Evolutionary conservation across 2,888 invertebrate genomes (phyloP), one percentile per base, ranked within the genome.

Genomic region (Chrysotoxum bicinctum): DNA sequence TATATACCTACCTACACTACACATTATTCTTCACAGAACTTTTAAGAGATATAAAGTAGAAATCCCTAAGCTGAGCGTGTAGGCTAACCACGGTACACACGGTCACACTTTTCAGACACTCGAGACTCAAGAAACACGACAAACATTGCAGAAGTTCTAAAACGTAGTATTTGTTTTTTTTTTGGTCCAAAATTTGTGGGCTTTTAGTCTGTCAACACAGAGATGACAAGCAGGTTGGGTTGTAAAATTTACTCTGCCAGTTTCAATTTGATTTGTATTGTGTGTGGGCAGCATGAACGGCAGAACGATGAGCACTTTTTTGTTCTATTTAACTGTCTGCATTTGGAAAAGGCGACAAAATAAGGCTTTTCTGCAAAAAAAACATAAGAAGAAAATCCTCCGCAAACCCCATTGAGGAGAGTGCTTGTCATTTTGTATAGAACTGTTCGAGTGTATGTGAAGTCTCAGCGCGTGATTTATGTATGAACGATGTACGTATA

Each of bases 401-500:
- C 60, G 9, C 19, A 60, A 66, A 43, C 26, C 54, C 62, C 77
- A 77, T 60, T 70, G 70, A 60, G 66, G 54, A 77, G 30, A 43
- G 72, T 82, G 37, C 66, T 60, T 58, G 72, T 77, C 64, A 48
- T 45, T 82, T 72, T 77, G 52, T 77, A 72, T 54, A 72, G 54
- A 66, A 70, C 48, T 76, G 60, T n/a, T n/a, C n/a, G n/a, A n/a
- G n/a, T 72, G 30, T 72, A 58, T 56, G 21, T 6, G 6, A 37
- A 68, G 52, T 58, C 54, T 72, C 60, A 19, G 72, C 52, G 21
- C n/a, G 66, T 54, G 77, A 77, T 73, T 82, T 82, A 77, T 81
- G 10, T 21, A 16, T 8, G 21, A 2, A 52, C 7, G 2, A 60
- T 14, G 4, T n/a, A 3, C 14, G 26, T 14, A 3, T 10, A 45